Base-by-base conservation (phyloP, 2,797 vertebrate species). In the Protonibea diacanthus region DNA sequence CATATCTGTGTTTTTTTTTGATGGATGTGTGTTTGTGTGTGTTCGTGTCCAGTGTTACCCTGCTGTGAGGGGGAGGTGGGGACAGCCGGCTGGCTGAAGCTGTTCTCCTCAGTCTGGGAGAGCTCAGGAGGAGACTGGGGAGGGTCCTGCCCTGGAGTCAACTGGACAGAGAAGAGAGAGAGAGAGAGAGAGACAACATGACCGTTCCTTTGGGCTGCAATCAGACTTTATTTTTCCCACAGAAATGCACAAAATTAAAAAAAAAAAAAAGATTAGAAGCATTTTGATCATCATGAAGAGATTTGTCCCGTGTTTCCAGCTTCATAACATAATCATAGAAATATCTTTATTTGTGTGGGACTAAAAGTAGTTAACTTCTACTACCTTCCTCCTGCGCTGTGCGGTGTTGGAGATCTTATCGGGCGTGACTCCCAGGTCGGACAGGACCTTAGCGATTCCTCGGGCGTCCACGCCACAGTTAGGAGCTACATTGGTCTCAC, bases 341-440 rank as follows among this genome's bases (percentile, higher is more conserved):
- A 42, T 18, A 6, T 40, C 10, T 45, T 2, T 2, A 21, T 27
- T 53, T 33, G 40, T 33, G 23, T 7, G 21, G 20, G 20, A 45
- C 38, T 8, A 14, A 63, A 40, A 12, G 20, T 49, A 44, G 11
- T 0, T 21, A n/a, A 25, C 40, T 51, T 0, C 0, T 86, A 29
- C 27, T 85, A 97, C 98, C 97, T 99, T 99, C 97, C 98, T 99
- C 94, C 97, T 96, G 87, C 97, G 96, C 83, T 97, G 97, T 5
- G 97, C 97, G 0, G 96, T 98, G 90, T 97, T 99, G 89, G 97
- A 98, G 92, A 99, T 99, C 91, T 99, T 99, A 93, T 99, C 98
- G 8, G 98, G 98, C 14, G 98, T 99, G 86, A 99, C 97, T 8
- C 98, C 98, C 49, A 99, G 96, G 94, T 99, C 98, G 2, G 98